These are phyloP conservation scores for Sebastes melanostomus DNA, from an alignment of 2,797 vertebrate genomes.

Conservation along the genomic window DNA sequence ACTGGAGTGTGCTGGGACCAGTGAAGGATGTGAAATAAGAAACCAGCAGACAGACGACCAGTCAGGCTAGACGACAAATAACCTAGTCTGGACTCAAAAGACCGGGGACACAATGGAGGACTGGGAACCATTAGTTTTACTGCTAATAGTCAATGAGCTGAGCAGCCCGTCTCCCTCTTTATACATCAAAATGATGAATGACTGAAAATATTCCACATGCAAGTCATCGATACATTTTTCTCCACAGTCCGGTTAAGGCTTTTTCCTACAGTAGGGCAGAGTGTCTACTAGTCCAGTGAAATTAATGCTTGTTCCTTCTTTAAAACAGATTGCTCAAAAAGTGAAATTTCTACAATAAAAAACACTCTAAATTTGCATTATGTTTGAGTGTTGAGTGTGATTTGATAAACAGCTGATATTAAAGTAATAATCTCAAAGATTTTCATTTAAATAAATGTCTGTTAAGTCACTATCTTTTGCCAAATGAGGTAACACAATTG, in stretches of 20 bases:
- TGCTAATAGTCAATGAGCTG: slow-evolving; percentile 53
- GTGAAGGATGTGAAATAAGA: slow-evolving; percentile 65
- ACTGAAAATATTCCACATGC: slow-evolving; percentile 47
- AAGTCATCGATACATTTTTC: slow-evolving; percentile 41
- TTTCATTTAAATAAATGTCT: too few relatives aligned
- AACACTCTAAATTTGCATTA: not conserved
- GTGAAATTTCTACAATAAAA: not conserved
- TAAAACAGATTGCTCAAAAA: not conserved
- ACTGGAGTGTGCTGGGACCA: slow-evolving; percentile 53
- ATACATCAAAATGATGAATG: slow-evolving; percentile 48
- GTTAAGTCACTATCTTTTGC: too few relatives aligned
- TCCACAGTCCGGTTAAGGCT: not conserved
- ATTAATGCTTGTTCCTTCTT: slow-evolving; percentile 6
- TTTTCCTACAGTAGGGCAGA: not conserved
- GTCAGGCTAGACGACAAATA: slow-evolving; percentile 57
- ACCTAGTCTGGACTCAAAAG: slow-evolving; percentile 45
- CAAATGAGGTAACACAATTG: too few relatives aligned
- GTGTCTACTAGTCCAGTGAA: not conserved
- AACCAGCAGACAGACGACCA: slow-evolving; percentile 56
- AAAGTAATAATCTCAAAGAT: not conserved
- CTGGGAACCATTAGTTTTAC: slow-evolving; percentile 54
- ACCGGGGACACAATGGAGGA: slow-evolving; percentile 16
- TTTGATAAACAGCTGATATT: not conserved
- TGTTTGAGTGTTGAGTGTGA: not conserved
- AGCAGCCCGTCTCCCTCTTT: slow-evolving; percentile 32